phyloP scores from a whole-genome alignment of 2,797 vertebrate genomes.

The Oreochromis mossambicus region DNA sequence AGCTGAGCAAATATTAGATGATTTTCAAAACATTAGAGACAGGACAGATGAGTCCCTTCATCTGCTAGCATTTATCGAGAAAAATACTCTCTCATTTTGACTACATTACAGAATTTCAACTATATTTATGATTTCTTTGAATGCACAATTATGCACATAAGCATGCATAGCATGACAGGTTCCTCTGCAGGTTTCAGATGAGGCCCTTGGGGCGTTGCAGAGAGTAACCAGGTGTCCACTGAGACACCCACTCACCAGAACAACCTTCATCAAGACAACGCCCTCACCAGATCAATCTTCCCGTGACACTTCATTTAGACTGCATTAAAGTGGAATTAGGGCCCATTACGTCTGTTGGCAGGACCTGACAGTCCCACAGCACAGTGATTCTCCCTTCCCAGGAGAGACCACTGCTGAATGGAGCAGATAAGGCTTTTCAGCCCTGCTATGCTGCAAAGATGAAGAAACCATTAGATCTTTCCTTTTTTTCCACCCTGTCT shows the following conservation, averaged over 20 bases:
- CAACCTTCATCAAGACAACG: slow-evolving; percentile 82
- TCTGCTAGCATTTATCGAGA: slow-evolving; percentile 38
- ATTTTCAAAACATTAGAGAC: slow-evolving; percentile 52
- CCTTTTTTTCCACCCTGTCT: slow-evolving; percentile 66
- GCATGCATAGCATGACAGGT: slow-evolving; percentile 36
- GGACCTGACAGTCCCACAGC: slow-evolving; percentile 82
- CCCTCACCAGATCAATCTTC: slow-evolving; percentile 91
- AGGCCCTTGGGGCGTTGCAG: slow-evolving; percentile 67
- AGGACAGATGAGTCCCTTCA: slow-evolving; percentile 31
- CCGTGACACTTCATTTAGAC: slow-evolving; percentile 95
- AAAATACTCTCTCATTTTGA: slow-evolving; percentile 25
- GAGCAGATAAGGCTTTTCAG: slow-evolving; percentile 75
- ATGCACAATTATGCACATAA: not conserved
- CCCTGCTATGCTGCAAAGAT: slow-evolving; percentile 54
- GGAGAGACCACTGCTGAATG: slow-evolving; percentile 72
- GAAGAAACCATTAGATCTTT: slow-evolving; percentile 71
- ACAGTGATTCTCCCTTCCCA: slow-evolving; percentile 74
- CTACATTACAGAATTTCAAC: slow-evolving; percentile 17
- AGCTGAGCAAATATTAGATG: slow-evolving; percentile 49
- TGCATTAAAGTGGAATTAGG: slow-evolving; percentile 97
- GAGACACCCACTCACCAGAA: slow-evolving; percentile 79
- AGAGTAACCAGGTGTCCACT: slow-evolving; percentile 78
- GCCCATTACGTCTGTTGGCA: slow-evolving; percentile 91
- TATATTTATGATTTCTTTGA: slow-evolving; percentile 19
- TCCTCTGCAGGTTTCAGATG: slow-evolving; percentile 54